Conservation (phyloP, 2,113 vertebrate genomes). For the Indicator indicator region DNA sequence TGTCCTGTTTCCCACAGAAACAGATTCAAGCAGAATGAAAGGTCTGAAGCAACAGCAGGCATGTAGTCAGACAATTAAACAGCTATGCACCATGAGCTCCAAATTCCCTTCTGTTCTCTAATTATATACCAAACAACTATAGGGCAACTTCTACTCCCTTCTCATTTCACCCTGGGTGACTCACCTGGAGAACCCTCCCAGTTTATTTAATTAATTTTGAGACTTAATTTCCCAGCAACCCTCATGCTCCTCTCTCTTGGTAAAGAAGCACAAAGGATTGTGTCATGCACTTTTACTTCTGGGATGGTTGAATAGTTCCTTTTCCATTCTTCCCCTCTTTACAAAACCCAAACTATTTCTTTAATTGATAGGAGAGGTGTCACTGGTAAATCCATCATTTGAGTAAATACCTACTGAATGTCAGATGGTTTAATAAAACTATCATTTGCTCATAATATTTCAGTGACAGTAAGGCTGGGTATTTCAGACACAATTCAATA, state of each 20-base stretch:
- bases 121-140: background rate
- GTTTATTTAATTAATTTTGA: background rate
- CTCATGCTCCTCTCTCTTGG: background rate
- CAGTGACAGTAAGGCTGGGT: background rate
- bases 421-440: background rate
- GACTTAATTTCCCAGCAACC: background rate
- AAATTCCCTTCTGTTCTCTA: background rate
- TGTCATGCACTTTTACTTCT: background rate
- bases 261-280: background rate
- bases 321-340: background rate
- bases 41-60: background rate
- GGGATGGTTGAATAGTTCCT: background rate
- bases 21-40: background rate
- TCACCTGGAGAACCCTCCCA: background rate
- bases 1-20: background rate
- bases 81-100: background rate
- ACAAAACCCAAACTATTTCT: background rate
- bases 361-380: background rate
- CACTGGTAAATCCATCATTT: background rate
- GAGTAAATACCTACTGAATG: background rate
- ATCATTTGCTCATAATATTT: background rate
- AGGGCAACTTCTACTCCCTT: background rate
- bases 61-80: background rate
- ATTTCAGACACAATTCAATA: conserved; percentile 19
- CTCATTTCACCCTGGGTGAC: background rate